A percentile compares a stretch with the other conserved stretches of the same genome.
phyloP scores from a whole-genome alignment of 2,888 invertebrate genomes.

The Rhagonycha fulva region DNA sequence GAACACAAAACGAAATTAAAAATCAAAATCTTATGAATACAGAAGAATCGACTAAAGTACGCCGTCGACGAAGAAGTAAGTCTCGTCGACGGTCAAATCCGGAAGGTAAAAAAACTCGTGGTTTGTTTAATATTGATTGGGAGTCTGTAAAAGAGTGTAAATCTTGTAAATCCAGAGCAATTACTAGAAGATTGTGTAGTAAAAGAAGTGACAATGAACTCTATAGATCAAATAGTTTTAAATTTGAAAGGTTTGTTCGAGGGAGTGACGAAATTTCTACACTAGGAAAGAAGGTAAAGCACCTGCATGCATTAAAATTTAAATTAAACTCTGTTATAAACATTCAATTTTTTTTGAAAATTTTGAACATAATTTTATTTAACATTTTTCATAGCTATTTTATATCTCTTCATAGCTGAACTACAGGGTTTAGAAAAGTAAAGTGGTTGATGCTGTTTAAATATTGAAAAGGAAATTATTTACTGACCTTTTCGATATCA shows the following conservation, averaged over 20 bases:
- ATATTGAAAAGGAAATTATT: neutral
- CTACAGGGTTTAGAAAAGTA: neutral
- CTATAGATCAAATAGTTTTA: constrained; percentile 85
- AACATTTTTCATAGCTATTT: neutral
- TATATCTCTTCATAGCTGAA: neutral
- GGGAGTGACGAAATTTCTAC: constrained; percentile 62
- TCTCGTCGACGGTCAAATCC: constrained; percentile 46
- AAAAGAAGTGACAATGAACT: constrained; percentile 81
- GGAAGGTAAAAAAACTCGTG: constrained; percentile 48
- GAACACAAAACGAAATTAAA: constrained; percentile 40
- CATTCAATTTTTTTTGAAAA: neutral
- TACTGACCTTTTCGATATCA: neutral
- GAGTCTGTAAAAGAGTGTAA: constrained; percentile 61
- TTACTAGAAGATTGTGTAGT: constrained; percentile 76
- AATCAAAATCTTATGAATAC: constrained; percentile 22
- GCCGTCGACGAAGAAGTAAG: constrained; percentile 46
- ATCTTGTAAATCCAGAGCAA: constrained; percentile 60
- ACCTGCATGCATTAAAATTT: neutral
- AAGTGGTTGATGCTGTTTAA: neutral
- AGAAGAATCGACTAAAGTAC: constrained; percentile 39
- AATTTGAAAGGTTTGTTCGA: constrained; percentile 82
- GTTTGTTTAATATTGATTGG: constrained; percentile 59
- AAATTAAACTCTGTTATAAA: neutral
- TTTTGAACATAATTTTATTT: neutral
- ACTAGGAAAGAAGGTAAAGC: constrained; percentile 72